phyloP scores from a whole-genome alignment of 2,113 vertebrate genomes.

The Sciurus niger region DNA sequence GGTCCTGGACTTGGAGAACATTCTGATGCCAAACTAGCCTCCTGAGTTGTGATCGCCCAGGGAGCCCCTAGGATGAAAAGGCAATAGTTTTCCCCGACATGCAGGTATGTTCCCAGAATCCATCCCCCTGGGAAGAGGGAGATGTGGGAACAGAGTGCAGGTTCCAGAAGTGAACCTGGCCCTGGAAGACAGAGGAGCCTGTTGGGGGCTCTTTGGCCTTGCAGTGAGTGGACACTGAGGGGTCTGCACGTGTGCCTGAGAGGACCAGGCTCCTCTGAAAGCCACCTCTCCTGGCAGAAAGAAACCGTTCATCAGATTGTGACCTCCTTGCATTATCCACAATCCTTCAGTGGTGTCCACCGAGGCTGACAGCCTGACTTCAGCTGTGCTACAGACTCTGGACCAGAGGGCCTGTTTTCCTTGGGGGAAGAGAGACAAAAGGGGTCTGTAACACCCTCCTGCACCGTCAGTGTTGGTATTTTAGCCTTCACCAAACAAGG shows the following conservation, averaged over 20 bases:
- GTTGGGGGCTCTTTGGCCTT: not conserved
- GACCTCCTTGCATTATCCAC: not conserved
- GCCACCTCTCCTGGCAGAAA: too few relatives aligned
- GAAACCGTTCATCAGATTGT: rapidly evolving
- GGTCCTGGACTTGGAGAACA: not conserved
- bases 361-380: not conserved
- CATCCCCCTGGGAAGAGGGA: not conserved
- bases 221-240: too few relatives aligned
- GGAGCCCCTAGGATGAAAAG: not conserved
- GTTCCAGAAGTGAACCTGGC: not conserved
- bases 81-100: not conserved
- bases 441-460: not conserved
- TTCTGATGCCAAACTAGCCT: not conserved
- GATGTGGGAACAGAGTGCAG: too few relatives aligned
- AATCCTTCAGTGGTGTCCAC: not conserved
- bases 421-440: not conserved
- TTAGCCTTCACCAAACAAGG: not conserved
- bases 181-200: too few relatives aligned
- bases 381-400: not conserved
- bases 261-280: not conserved
- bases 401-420: not conserved
- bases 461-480: not conserved
- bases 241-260: not conserved
- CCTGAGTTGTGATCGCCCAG: not conserved
- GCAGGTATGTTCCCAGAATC: not conserved